phyloP scores from a whole-genome alignment of 2,113 vertebrate genomes.

The Thalassarche chlororhynchos region DNA sequence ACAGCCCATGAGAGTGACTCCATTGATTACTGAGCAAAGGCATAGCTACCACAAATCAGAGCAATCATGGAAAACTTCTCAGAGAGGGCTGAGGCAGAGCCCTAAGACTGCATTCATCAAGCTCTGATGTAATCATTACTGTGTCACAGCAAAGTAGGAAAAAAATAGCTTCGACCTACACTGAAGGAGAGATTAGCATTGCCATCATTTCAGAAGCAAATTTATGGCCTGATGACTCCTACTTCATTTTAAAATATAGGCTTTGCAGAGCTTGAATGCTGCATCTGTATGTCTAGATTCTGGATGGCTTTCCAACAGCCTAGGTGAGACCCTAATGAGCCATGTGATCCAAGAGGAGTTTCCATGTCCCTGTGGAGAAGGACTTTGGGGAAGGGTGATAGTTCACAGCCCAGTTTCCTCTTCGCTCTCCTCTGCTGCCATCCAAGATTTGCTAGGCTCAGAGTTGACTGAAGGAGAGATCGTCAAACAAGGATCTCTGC shows the following conservation, averaged over 20 bases:
- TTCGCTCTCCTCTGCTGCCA: not conserved
- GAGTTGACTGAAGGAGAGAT: not conserved
- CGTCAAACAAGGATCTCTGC: not conserved
- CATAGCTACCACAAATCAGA: not conserved
- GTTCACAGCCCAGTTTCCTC: not conserved
- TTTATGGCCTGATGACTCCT: conserved; percentile 41
- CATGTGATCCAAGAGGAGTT: not conserved
- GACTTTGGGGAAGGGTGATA: not conserved
- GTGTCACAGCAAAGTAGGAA: not conserved
- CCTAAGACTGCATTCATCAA: not conserved
- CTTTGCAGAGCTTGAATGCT: not conserved
- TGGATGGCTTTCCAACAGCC: not conserved
- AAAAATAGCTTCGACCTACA: conserved; percentile 27
- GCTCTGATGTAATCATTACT: not conserved
- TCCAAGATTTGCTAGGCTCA: not conserved
- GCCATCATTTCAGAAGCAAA: conserved; percentile 39
- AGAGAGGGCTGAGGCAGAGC: not conserved
- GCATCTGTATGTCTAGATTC: not conserved
- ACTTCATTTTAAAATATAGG: conserved; percentile 19
- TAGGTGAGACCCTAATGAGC: not conserved
- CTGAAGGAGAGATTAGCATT: conserved; percentile 17
- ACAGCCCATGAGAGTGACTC: not conserved
- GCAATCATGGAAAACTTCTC: not conserved
- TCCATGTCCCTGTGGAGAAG: not conserved
- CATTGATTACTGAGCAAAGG: not conserved